Evolutionary conservation across 30 jellyfish, hydroid and myxozoan genomes (phyloP).

Genomic region (Hydractinia echinata): DNA sequence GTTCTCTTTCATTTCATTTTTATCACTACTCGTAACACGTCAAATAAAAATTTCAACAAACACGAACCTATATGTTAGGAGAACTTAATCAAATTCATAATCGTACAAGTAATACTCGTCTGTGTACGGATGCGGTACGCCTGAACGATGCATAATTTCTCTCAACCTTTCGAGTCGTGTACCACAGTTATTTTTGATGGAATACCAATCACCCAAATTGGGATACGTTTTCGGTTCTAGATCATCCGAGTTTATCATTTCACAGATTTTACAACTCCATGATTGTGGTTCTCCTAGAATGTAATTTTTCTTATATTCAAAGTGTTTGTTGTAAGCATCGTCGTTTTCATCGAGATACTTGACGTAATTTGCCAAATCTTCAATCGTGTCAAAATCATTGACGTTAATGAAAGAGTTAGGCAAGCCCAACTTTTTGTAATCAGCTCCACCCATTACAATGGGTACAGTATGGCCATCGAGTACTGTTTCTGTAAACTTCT

Average conservation of each 20-base stretch:
- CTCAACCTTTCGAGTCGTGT: constrained; percentile 32
- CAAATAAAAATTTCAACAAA: too few species aligned
- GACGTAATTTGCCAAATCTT: constrained; percentile 55
- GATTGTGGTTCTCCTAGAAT: constrained; percentile 62
- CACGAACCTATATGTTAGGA: too few species aligned
- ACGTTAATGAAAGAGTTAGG: constrained; percentile 65
- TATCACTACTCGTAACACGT: too few species aligned
- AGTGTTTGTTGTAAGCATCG: constrained; percentile 65
- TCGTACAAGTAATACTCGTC: constrained; percentile 44
- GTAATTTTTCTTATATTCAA: constrained; percentile 54
- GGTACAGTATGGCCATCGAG: constrained; percentile 75
- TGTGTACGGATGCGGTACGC: constrained; percentile 56
- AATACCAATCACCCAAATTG: constrained; percentile 66
- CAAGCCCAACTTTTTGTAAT: constrained; percentile 41
- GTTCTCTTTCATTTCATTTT: too few species aligned
- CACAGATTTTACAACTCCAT: constrained; percentile 85
- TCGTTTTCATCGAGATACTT: constrained; percentile 67
- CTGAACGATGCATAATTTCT: constrained; percentile 41
- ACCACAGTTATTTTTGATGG: constrained; percentile 58
- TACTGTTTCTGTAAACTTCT: constrained; percentile 50
- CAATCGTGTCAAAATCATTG: constrained; percentile 56
- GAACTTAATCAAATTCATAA: constrained; percentile 8
- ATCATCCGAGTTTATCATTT: constrained; percentile 38
- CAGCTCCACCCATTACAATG: constrained; percentile 87
- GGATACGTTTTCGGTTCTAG: constrained; percentile 34